phyloP scores from a whole-genome alignment of 2,797 vertebrate species.

The Cetoscarus ocellatus region DNA sequence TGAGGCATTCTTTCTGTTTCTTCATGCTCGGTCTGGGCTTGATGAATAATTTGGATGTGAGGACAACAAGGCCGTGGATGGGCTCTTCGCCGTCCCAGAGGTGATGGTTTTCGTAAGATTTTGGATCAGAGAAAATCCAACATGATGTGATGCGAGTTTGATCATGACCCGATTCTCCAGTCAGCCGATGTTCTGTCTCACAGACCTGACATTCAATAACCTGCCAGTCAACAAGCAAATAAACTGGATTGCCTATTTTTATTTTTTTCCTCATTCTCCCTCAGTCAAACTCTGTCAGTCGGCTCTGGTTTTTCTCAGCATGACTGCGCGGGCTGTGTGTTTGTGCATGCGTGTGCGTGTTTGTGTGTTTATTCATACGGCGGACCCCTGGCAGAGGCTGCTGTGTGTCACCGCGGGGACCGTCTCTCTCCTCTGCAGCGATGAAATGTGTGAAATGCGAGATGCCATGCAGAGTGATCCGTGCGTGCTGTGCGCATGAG shows the following conservation, averaged over 20 bases:
- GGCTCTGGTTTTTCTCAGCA: slow-evolving; percentile 39
- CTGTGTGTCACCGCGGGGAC: slow-evolving; percentile 33
- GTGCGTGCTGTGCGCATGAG: slow-evolving; percentile 51
- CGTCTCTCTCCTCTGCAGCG: slow-evolving; percentile 35
- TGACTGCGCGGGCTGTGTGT: slow-evolving; percentile 41
- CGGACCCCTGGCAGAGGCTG: slow-evolving; percentile 21
- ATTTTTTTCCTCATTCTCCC: slow-evolving; percentile 4
- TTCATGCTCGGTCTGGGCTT: slow-evolving; percentile 8
- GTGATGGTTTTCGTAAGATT: slow-evolving; percentile 1
- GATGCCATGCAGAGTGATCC: slow-evolving; percentile 44
- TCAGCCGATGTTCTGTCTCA: slow-evolving; percentile 38
- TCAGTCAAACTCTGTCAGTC: slow-evolving; percentile 43
- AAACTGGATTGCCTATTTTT: slow-evolving; percentile 14
- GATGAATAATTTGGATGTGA: slow-evolving; percentile 57
- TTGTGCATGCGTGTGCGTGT: slow-evolving; percentile 3
- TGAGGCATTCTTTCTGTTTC: slow-evolving; percentile 45
- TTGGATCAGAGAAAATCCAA: slow-evolving; percentile 10
- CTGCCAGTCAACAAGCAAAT: slow-evolving; percentile 55
- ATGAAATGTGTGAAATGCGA: slow-evolving; percentile 62
- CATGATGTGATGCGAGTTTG: slow-evolving; percentile 33
- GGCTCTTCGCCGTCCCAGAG: not conserved
- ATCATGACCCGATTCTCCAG: slow-evolving; percentile 41
- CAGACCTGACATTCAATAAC: slow-evolving; percentile 28
- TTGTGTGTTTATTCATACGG: slow-evolving; percentile 44
- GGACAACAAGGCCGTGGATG: not conserved